Percentiles rank a stretch among this genome's conserved stretches.
phyloP scores from a whole-genome alignment of 2,888 invertebrate genomes.

The Hirtodrosophila duncani region DNA sequence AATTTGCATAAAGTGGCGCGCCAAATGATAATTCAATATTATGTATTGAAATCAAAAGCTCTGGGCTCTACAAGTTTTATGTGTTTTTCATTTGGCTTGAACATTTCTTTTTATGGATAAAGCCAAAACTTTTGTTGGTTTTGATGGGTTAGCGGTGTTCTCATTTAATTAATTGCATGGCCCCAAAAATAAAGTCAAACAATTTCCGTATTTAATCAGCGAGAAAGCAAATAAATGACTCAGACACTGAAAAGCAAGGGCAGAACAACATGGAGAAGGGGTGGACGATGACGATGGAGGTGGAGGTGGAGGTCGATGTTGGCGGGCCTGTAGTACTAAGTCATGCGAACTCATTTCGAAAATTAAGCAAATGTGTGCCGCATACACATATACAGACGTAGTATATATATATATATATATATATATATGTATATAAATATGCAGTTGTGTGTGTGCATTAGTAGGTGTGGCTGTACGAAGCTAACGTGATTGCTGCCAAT shows the following conservation, averaged over 20 bases:
- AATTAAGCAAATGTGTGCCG: conserved; percentile 50
- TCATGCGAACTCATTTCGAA: conserved; percentile 51
- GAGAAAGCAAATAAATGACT: conserved; percentile 58
- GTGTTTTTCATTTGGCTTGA: conserved; percentile 13
- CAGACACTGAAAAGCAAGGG: conserved; percentile 20
- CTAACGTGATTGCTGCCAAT: conserved; percentile 62
- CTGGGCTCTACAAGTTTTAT: conserved; percentile 13
- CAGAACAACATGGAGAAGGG: conserved; percentile 5
- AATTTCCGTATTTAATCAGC: conserved; percentile 64
- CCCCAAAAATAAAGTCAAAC: conserved; percentile 56
- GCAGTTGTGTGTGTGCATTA: conserved; percentile 1
- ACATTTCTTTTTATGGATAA: conserved; percentile 18
- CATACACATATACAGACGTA: too few relatives aligned
- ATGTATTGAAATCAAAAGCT: conserved; percentile 32
- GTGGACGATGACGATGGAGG: conserved; percentile 3
- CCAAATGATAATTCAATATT: conserved; percentile 61
- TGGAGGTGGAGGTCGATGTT: not conserved
- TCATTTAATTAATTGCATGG: conserved; percentile 65
- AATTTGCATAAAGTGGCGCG: conserved; percentile 53
- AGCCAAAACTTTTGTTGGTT: conserved; percentile 9
- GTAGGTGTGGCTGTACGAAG: conserved; percentile 23
- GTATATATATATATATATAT: too few relatives aligned
- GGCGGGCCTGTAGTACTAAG: conserved; percentile 27
- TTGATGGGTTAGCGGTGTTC: conserved; percentile 32
- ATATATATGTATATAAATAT: conserved; percentile 4